Evolutionary conservation across 2,797 vertebrate genomes (phyloP).

Genomic region (Natrix natrix): DNA sequence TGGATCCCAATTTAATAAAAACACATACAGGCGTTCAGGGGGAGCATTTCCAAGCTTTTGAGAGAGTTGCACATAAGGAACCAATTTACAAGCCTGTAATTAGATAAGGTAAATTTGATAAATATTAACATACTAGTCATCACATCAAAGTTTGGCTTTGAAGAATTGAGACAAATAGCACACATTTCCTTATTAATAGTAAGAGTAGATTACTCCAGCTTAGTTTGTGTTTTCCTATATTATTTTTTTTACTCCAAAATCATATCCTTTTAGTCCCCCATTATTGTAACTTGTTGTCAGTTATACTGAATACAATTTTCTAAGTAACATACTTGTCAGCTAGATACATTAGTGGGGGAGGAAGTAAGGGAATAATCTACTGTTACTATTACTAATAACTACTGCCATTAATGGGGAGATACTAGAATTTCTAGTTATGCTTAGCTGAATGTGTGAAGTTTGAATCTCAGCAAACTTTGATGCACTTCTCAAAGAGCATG

Average conservation of each 20-base stretch:
- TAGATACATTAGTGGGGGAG: not conserved
- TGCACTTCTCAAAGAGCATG: not conserved
- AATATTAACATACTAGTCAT: not conserved
- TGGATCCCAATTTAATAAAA: not conserved
- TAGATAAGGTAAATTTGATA: not conserved
- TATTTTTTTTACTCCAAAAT: not conserved
- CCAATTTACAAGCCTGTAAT: not conserved
- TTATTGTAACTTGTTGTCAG: not conserved
- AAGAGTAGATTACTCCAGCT: not conserved
- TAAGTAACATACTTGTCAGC: not conserved
- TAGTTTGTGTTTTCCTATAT: not conserved
- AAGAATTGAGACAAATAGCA: not conserved
- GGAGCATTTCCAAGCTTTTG: not conserved
- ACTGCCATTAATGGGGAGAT: not conserved
- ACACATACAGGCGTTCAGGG: not conserved
- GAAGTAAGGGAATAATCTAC: not conserved
- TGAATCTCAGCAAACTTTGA: not conserved
- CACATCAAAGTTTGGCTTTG: not conserved
- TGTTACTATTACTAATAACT: not conserved
- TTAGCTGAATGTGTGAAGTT: not conserved
- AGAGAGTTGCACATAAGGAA: not conserved
- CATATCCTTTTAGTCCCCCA: not conserved
- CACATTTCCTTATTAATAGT: not conserved
- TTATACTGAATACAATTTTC: not conserved
- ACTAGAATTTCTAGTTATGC: not conserved